Percentiles rank a stretch among this genome's conserved stretches.
Conservation (phyloP, 2,113 vertebrate species). For the Columba janthina region DNA sequence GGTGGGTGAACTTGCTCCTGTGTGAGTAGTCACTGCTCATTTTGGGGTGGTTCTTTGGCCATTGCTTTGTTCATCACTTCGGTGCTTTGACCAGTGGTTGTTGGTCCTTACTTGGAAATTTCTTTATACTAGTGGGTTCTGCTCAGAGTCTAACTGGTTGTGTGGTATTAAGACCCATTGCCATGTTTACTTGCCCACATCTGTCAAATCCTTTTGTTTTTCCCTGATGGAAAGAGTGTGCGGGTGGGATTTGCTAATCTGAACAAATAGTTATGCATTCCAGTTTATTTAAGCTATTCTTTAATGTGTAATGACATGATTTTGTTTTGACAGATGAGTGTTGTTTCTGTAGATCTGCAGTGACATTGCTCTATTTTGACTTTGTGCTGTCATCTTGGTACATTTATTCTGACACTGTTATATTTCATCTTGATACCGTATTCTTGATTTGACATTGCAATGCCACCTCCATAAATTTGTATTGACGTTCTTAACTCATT, state of each 20-base stretch:
- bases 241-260: slow-evolving; percentile 19
- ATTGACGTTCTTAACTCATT: slow-evolving; percentile 40
- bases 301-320: slow-evolving; percentile 3
- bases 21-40: rapidly evolving
- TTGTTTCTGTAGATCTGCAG: slow-evolving; percentile 38
- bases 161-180: neutral
- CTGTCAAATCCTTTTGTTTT: neutral
- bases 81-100: neutral
- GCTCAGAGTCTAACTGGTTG: neutral
- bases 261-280: neutral
- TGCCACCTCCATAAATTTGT: slow-evolving; percentile 57
- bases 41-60: rapidly evolving
- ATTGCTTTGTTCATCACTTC: neutral
- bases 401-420: slow-evolving; percentile 49
- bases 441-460: slow-evolving; percentile 62
- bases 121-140: rapidly evolving
- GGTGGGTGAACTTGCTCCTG: neutral
- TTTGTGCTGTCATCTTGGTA: slow-evolving; percentile 46
- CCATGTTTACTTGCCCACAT: neutral
- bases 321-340: slow-evolving; percentile 48
- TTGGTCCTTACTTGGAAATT: neutral
- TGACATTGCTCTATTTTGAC: slow-evolving; percentile 50
- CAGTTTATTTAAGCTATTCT: slow-evolving; percentile 25
- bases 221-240: neutral
- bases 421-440: slow-evolving; percentile 54